Conservation (phyloP, 2,113 vertebrate species). For the Pandion haliaetus region DNA sequence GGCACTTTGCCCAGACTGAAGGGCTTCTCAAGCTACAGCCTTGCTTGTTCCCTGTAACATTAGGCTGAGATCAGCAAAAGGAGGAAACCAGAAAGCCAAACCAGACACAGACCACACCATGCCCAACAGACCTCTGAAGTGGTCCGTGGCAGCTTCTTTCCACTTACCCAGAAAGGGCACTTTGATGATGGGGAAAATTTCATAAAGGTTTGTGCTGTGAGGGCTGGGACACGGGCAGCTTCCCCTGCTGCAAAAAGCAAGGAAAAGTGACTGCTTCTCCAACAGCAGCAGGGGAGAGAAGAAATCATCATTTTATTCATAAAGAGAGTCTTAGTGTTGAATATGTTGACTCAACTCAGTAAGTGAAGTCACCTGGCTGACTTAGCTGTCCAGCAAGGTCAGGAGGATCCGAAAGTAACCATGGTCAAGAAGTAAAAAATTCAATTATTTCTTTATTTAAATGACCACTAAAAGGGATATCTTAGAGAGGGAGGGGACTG, state of each 20-base stretch:
- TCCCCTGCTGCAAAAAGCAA: neutral
- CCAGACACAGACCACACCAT: neutral
- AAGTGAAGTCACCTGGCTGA: neutral
- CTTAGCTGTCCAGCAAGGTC: neutral
- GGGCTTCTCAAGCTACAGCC: neutral
- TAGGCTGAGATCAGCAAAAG: neutral
- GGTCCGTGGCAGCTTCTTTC: neutral
- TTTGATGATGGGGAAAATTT: neutral
- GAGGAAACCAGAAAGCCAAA: neutral
- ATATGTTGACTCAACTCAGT: neutral
- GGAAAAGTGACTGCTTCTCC: neutral
- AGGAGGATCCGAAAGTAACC: neutral
- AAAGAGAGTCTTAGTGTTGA: neutral
- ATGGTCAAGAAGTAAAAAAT: neutral
- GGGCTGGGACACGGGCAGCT: neutral
- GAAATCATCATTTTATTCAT: neutral
- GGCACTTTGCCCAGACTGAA: neutral
- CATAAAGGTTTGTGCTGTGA: accelerated
- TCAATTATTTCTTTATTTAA: neutral
- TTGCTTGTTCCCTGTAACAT: neutral
- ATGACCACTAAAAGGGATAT: neutral
- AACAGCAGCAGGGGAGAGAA: neutral
- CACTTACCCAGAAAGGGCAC: neutral
- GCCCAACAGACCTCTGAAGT: neutral
- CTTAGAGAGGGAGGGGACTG: neutral